Percentiles rank a stretch among this genome's conserved stretches.
phyloP scores from a whole-genome alignment of 2,797 vertebrate species.

The Tachyglossus aculeatus region DNA sequence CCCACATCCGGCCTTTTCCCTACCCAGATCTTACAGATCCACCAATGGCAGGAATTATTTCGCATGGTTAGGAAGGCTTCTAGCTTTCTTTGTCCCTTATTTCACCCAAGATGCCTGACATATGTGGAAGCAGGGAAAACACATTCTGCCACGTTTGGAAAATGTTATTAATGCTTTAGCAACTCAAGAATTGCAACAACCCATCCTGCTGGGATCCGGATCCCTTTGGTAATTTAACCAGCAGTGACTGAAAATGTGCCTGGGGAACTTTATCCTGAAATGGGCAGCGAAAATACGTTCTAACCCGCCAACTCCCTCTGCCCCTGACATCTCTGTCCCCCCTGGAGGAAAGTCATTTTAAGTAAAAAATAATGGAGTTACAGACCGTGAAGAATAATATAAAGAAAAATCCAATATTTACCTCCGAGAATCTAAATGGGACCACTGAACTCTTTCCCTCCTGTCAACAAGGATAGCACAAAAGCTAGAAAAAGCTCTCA shows the following conservation, averaged over 20 bases:
- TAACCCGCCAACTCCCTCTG: background rate
- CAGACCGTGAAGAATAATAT: background rate
- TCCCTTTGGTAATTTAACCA: background rate
- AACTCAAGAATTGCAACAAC: conserved; percentile 5
- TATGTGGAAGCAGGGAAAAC: conserved; percentile 43
- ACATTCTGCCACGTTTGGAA: conserved; percentile 49
- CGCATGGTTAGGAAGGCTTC: conserved; percentile 29
- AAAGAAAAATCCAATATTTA: conserved; percentile 32
- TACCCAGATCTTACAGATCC: background rate
- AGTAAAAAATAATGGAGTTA: conserved; percentile 11
- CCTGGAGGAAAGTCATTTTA: conserved; percentile 5
- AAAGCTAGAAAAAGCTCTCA: background rate
- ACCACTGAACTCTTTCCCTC: background rate
- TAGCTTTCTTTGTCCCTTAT: conserved; percentile 36
- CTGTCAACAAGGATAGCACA: background rate
- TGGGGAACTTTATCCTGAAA: conserved; percentile 2
- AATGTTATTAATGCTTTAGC: conserved; percentile 40
- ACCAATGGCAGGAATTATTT: background rate
- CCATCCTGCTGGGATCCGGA: background rate
- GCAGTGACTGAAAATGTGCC: background rate
- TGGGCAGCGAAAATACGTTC: background rate
- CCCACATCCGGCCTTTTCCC: background rate
- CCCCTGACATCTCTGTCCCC: background rate
- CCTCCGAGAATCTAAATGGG: conserved; percentile 29
- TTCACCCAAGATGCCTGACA: conserved; percentile 56